Evolutionary conservation across 2,888 invertebrate genomes (phyloP).

Genomic region (Mechanitis mazaeus): DNA sequence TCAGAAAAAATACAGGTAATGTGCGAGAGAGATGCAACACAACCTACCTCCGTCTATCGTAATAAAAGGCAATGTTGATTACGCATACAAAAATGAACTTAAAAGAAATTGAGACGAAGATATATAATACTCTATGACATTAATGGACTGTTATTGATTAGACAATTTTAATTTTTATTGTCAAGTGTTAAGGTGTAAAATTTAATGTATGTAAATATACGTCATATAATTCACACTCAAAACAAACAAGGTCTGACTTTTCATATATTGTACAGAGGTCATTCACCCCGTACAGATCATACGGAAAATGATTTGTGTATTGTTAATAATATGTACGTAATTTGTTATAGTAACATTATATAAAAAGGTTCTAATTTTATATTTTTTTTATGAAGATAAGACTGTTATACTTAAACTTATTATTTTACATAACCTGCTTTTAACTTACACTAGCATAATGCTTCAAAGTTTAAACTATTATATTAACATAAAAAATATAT

Average conservation of each 20-base stretch:
- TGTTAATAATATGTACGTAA: background rate
- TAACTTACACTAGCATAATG: no score
- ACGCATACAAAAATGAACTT: no score
- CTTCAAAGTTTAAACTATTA: slow-evolving; percentile 7
- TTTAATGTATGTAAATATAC: slow-evolving; percentile 15
- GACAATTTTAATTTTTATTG: slow-evolving; percentile 5
- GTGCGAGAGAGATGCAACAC: slow-evolving; percentile 33
- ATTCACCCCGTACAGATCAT: slow-evolving; percentile 2
- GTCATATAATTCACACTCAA: slow-evolving; percentile 27
- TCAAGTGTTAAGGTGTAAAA: slow-evolving; percentile 1
- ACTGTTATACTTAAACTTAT: no score
- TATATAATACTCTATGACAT: no score
- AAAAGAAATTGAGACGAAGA: no score
- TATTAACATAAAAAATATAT: slow-evolving; percentile 18
- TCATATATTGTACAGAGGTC: slow-evolving; percentile 4
- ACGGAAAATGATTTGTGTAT: slow-evolving; percentile 8
- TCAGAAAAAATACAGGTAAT: slow-evolving; percentile 46
- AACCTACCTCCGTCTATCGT: slow-evolving; percentile 16
- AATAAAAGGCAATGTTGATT: no score
- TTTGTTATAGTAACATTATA: background rate
- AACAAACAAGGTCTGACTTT: slow-evolving; percentile 23
- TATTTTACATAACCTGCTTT: no score
- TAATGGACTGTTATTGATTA: background rate
- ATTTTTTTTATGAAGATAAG: no score
- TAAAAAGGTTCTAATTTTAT: no score